A percentile compares a stretch with the other conserved stretches of the same genome.
Evolutionary conservation across 23 tunicate genomes (phyloP).

Genomic region (Halocynthia roretzi): DNA sequence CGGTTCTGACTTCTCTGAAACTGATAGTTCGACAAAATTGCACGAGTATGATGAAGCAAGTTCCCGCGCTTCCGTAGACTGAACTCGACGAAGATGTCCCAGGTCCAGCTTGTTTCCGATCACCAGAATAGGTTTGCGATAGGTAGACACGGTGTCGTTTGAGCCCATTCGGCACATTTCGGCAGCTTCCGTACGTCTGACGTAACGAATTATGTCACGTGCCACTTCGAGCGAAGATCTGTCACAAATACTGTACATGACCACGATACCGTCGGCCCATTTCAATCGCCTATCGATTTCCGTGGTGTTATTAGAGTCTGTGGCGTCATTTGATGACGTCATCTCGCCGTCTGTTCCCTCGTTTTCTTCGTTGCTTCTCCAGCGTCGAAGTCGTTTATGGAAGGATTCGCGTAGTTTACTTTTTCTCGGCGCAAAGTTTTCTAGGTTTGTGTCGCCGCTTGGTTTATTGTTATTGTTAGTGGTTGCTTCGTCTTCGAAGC

Average conservation of each 20-base stretch:
- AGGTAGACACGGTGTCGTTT: neutral
- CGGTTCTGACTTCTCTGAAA: constrained; percentile 3
- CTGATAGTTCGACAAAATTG: constrained; percentile 7
- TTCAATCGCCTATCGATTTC: neutral
- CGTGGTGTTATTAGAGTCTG: neutral
- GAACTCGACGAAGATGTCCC: neutral
- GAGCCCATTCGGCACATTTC: constrained; percentile 2
- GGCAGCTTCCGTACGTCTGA: constrained; percentile 6
- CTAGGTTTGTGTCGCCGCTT: too few relatives aligned
- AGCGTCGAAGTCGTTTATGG: constrained; percentile 17
- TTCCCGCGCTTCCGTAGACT: neutral
- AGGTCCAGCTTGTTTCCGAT: constrained; percentile 16
- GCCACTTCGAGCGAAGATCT: constrained; percentile 8
- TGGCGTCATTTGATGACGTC: neutral
- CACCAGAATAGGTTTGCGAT: constrained; percentile 5
- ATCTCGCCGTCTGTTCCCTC: constrained; percentile 13
- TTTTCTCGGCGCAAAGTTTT: neutral
- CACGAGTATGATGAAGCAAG: neutral
- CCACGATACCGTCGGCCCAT: constrained; percentile 24
- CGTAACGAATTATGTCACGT: constrained; percentile 17
- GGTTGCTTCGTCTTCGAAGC: constrained; percentile 6
- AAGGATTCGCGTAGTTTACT: constrained; percentile 6
- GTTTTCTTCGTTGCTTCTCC: constrained; percentile 14
- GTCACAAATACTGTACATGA: constrained; percentile 26
- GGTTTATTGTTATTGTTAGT: neutral